Conservation (phyloP, 1,140 invertebrate genomes). For the Neodiprion pinetum region DNA sequence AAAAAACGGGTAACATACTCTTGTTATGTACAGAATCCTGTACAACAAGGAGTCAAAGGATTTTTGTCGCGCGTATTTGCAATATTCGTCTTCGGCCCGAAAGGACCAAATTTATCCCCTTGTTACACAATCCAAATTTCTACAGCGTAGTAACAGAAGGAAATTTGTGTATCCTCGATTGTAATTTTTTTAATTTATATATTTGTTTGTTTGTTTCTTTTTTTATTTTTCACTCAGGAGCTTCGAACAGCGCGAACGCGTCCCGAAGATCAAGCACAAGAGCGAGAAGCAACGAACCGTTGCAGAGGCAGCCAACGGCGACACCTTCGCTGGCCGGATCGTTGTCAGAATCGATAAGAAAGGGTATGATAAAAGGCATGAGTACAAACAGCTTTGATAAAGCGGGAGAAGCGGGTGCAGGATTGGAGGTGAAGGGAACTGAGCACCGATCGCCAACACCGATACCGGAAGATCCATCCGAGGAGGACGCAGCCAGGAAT, state of each 20-base stretch:
- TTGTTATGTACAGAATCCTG: too few relatives aligned
- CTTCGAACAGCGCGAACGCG: not conserved
- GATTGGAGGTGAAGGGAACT: conserved; percentile 26
- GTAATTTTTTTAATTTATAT: too few relatives aligned
- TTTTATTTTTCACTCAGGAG: not conserved
- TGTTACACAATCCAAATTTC: too few relatives aligned
- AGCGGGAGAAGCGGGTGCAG: conserved; percentile 20
- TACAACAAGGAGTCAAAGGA: too few relatives aligned
- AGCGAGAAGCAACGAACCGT: conserved; percentile 29
- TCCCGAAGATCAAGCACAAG: conserved; percentile 37
- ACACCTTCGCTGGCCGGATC: not conserved
- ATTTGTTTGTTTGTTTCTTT: not conserved
- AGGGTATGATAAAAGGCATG: conserved; percentile 39
- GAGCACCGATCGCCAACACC: conserved; percentile 46
- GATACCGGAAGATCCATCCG: conserved; percentile 49
- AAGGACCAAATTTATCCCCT: too few relatives aligned
- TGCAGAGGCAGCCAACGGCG: conserved; percentile 11
- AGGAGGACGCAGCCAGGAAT: conserved; percentile 30
- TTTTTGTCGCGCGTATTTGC: too few relatives aligned
- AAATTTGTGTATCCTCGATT: too few relatives aligned
- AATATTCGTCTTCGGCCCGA: too few relatives aligned
- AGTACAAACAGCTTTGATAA: conserved; percentile 36
- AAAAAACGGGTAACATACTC: not conserved
- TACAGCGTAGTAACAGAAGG: too few relatives aligned
- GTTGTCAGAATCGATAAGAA: conserved; percentile 31